Conservation (phyloP, 2,113 vertebrate species). For the Lontra canadensis region DNA sequence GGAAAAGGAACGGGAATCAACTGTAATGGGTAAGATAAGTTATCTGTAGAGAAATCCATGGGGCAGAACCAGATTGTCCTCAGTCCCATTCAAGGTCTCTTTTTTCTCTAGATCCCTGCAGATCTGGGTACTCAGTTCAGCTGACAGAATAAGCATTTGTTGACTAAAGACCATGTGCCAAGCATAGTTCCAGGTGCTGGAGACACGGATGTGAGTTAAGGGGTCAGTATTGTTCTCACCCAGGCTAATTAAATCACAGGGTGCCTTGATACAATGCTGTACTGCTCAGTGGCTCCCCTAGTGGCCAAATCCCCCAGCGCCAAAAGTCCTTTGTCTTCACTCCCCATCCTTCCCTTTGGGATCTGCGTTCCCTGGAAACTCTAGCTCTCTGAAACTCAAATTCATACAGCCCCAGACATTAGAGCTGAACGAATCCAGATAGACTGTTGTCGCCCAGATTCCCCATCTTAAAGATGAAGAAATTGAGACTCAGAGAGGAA, state of each 20-base stretch:
- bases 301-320: background rate
- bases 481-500: background rate
- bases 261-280: background rate
- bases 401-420: background rate
- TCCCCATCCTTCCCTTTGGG: background rate
- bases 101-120: background rate
- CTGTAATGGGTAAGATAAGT: background rate
- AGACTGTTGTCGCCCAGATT: background rate
- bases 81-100: background rate
- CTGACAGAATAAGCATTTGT: background rate
- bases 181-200: background rate
- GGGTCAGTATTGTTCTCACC: background rate
- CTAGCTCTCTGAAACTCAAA: background rate
- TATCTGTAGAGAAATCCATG: background rate
- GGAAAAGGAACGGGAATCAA: background rate
- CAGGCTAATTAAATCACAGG: background rate
- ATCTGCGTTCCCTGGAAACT: background rate
- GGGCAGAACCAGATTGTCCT: background rate
- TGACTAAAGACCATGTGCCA: background rate
- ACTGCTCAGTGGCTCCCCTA: background rate
- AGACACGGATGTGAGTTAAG: background rate
- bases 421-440: background rate
- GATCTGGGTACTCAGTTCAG: background rate
- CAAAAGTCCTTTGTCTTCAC: background rate
- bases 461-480: background rate